phyloP scores from a whole-genome alignment of 2,797 vertebrate genomes.

The Eulemur rubriventer region DNA sequence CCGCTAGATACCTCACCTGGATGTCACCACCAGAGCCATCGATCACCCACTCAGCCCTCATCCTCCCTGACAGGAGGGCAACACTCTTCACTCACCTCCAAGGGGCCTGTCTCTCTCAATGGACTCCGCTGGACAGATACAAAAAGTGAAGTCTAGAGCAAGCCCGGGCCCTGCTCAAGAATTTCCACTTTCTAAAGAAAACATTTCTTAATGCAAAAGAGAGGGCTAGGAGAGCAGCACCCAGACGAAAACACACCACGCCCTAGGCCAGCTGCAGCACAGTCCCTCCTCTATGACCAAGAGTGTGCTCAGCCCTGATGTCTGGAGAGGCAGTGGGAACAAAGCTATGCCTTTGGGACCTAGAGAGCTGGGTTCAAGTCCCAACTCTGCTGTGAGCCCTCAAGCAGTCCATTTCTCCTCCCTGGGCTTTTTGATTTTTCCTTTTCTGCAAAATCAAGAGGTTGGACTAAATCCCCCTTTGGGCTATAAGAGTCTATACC shows the following conservation, averaged over 20 bases:
- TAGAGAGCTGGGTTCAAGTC: background rate
- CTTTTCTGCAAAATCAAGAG: background rate
- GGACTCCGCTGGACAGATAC: constrained; percentile 53
- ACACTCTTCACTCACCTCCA: constrained; percentile 23
- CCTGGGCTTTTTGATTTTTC: too few species aligned
- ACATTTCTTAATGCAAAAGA: background rate
- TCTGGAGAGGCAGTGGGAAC: background rate
- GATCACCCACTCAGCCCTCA: constrained; percentile 40
- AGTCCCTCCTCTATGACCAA: background rate
- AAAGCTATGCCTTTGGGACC: accelerated
- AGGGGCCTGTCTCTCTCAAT: constrained; percentile 68
- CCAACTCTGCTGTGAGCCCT: background rate
- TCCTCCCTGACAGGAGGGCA: constrained; percentile 63
- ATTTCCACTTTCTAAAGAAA: background rate
- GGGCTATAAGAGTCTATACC: background rate
- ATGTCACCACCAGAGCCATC: constrained; percentile 14
- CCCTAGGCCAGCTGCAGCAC: background rate
- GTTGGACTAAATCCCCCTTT: background rate
- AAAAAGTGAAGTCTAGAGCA: constrained; percentile 50
- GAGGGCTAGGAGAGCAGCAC: background rate
- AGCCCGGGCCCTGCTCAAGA: background rate
- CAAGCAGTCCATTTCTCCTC: background rate
- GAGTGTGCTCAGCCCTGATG: accelerated
- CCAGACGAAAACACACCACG: background rate
- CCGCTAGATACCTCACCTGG: background rate